These are phyloP conservation scores for Sesamia nonagrioides DNA, from an alignment of 1,140 invertebrate genomes.

Conservation along the genomic window DNA sequence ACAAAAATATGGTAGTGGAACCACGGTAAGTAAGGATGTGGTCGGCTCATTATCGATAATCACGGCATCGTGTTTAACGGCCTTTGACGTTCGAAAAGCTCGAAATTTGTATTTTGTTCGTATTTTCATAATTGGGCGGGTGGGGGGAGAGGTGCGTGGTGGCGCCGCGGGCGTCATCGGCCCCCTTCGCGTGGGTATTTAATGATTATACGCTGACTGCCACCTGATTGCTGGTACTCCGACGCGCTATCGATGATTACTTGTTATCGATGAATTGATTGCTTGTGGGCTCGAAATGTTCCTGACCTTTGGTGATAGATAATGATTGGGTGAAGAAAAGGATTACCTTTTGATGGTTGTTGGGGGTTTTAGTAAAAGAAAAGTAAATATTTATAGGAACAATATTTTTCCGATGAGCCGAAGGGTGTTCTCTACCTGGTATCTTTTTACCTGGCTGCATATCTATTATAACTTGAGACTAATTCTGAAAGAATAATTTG, in stretches of 20 bases:
- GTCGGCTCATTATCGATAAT: slow-evolving; percentile 72
- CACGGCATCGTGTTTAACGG: slow-evolving; percentile 54
- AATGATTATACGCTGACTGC: slow-evolving; percentile 87
- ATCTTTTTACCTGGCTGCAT: too few relatives aligned
- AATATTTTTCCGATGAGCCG: neutral
- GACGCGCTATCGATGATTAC: slow-evolving; percentile 70
- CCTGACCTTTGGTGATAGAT: slow-evolving; percentile 15
- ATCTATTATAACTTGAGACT: too few relatives aligned
- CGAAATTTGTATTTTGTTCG: slow-evolving; percentile 86
- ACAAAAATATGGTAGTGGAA: slow-evolving; percentile 39
- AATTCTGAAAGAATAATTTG: too few relatives aligned
- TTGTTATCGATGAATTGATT: slow-evolving; percentile 77
- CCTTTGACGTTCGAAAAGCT: slow-evolving; percentile 70
- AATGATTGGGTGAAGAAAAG: neutral
- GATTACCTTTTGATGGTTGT: neutral
- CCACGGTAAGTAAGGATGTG: slow-evolving; percentile 72
- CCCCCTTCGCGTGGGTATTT: slow-evolving; percentile 83
- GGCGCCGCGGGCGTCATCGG: slow-evolving; percentile 82
- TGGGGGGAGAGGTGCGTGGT: slow-evolving; percentile 64
- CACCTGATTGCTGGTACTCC: slow-evolving; percentile 82
- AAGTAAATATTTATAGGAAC: neutral
- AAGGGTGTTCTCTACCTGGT: too few relatives aligned
- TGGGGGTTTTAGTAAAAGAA: neutral
- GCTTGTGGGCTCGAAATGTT: slow-evolving; percentile 49
- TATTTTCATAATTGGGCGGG: slow-evolving; percentile 86